Evolutionary conservation across 2,888 invertebrate species (phyloP).

Genomic region (Drosophila sordidula): DNA sequence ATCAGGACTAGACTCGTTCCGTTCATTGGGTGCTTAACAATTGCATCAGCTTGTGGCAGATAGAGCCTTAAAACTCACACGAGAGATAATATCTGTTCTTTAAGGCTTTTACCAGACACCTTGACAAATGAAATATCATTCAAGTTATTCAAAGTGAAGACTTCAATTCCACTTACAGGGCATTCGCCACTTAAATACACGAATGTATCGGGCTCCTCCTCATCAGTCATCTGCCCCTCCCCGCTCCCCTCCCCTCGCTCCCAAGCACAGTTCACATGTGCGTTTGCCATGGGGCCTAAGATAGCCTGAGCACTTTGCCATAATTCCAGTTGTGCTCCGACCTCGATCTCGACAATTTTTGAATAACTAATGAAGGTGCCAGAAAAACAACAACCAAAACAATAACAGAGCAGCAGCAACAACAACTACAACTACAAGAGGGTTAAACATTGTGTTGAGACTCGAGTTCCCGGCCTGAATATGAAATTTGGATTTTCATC

Average conservation of each 20-base stretch:
- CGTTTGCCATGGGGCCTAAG: conserved; percentile 34
- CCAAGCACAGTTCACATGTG: conserved; percentile 58
- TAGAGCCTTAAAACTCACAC: too few relatives aligned
- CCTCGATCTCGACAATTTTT: conserved; percentile 71
- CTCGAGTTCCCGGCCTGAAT: conserved; percentile 69
- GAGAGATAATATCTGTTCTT: neutral
- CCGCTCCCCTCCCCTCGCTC: neutral
- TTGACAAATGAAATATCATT: neutral
- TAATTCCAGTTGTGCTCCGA: conserved; percentile 67
- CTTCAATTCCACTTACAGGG: conserved; percentile 21
- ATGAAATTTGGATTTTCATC: conserved; percentile 76
- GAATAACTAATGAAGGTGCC: conserved; percentile 81
- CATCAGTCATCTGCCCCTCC: conserved; percentile 28
- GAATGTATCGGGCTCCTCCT: conserved; percentile 12
- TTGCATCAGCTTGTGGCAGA: neutral
- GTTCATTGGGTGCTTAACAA: neutral
- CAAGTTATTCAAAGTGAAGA: conserved; percentile 7
- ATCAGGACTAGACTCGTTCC: neutral
- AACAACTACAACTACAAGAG: conserved; percentile 37
- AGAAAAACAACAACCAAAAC: conserved; percentile 68
- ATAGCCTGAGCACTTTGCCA: conserved; percentile 62
- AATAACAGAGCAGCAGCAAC: conserved; percentile 48
- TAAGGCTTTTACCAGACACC: conserved; percentile 1
- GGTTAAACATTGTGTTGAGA: conserved; percentile 54
- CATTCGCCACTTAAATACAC: conserved; percentile 17